Conservation (phyloP, 2,797 vertebrate species). For the Sebastes hubbsi region DNA sequence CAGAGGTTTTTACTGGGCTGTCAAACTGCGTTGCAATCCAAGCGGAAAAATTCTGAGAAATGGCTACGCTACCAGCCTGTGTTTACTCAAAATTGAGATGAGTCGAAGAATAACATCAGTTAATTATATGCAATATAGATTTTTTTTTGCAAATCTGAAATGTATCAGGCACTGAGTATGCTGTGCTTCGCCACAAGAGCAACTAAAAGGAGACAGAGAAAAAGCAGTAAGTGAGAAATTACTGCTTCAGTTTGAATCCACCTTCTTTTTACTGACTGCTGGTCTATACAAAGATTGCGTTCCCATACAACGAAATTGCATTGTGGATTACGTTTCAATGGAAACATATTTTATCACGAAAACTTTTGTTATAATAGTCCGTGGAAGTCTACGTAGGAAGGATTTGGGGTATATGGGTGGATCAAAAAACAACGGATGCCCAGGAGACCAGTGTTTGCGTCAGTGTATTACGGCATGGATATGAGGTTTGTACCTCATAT, state of each 20-base stretch:
- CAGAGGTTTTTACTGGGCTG: conserved; percentile 56
- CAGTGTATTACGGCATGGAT: too few relatives aligned
- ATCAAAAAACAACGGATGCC: too few relatives aligned
- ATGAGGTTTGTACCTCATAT: too few relatives aligned
- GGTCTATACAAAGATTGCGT: too few relatives aligned
- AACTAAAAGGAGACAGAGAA: neutral
- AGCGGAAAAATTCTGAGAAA: conserved; percentile 50
- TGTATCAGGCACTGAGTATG: neutral
- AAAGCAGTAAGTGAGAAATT: neutral
- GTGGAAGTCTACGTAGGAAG: too few relatives aligned
- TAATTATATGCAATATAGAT: conserved; percentile 36
- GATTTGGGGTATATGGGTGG: too few relatives aligned
- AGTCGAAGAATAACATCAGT: conserved; percentile 33
- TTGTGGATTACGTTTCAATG: too few relatives aligned
- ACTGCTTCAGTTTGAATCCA: conserved; percentile 3
- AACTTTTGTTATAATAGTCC: too few relatives aligned
- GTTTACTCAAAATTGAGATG: conserved; percentile 55
- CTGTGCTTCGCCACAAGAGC: neutral
- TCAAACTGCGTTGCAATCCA: conserved; percentile 48
- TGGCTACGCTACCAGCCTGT: conserved; percentile 20
- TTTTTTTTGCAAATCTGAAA: conserved; percentile 25
- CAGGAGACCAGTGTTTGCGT: too few relatives aligned
- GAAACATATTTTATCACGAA: too few relatives aligned
- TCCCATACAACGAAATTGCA: too few relatives aligned
- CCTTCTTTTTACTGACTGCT: neutral